phyloP scores from a whole-genome alignment of 1,140 invertebrate species.

The Apocrypta bakeri region DNA sequence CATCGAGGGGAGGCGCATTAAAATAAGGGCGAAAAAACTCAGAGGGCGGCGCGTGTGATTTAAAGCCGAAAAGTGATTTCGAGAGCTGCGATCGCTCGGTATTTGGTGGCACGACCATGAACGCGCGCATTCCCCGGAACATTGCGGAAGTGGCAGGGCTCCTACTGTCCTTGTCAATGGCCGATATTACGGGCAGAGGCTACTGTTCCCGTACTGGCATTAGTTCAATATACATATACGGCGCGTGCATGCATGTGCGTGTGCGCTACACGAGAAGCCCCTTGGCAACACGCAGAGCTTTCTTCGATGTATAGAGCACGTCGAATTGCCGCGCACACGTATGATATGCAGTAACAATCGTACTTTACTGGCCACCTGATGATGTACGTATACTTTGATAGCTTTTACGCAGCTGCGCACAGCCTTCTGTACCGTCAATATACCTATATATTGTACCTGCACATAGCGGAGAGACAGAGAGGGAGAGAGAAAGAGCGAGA shows the following conservation, averaged over 20 bases:
- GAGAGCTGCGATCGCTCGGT: constrained; percentile 50
- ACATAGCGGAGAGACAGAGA: too few species aligned
- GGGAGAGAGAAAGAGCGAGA: neutral
- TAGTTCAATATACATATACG: neutral
- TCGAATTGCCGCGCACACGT: neutral
- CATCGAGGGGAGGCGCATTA: neutral
- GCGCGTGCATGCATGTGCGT: neutral
- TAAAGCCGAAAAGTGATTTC: constrained; percentile 48
- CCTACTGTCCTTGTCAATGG: constrained; percentile 66
- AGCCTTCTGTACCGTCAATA: too few species aligned
- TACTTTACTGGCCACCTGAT: constrained; percentile 55
- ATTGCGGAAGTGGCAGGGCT: constrained; percentile 48
- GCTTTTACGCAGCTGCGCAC: neutral
- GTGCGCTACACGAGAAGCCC: neutral
- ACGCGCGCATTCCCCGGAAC: constrained; percentile 63
- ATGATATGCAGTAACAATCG: constrained; percentile 42
- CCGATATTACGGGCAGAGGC: constrained; percentile 65
- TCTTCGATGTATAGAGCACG: neutral
- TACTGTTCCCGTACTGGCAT: neutral
- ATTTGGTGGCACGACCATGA: constrained; percentile 58
- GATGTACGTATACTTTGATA: constrained; percentile 34
- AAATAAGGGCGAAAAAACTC: neutral
- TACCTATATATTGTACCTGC: too few species aligned
- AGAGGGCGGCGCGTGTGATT: constrained; percentile 21
- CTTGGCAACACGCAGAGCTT: neutral